These are phyloP conservation scores for Flabesymbios commensalis DNA, from an alignment of 2,888 invertebrate genomes.

Conservation along the genomic window DNA sequence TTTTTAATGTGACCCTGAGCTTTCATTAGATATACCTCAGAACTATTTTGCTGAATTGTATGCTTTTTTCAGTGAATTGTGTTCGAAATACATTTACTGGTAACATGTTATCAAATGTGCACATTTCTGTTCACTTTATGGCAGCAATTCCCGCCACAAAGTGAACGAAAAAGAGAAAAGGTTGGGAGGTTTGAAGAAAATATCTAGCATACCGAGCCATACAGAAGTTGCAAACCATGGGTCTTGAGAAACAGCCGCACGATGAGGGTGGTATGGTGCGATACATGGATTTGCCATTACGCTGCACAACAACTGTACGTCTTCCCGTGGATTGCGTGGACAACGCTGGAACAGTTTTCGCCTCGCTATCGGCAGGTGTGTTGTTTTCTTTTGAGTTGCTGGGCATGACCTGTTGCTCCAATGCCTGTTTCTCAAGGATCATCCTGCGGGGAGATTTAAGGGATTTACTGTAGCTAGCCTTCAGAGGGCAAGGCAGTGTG, in stretches of 20 bases:
- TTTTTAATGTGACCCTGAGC: too few relatives aligned
- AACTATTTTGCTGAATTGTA: too few relatives aligned
- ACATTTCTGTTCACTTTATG: too few relatives aligned
- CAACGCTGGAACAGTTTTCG: background rate
- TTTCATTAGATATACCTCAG: too few relatives aligned
- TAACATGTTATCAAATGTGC: too few relatives aligned
- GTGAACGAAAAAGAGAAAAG: too few relatives aligned
- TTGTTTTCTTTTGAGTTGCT: background rate
- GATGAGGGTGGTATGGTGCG: constrained; percentile 17
- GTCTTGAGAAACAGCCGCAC: constrained; percentile 73
- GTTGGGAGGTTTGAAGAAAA: too few relatives aligned
- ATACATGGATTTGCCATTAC: constrained; percentile 9
- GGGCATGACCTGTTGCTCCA: constrained; percentile 17
- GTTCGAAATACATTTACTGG: too few relatives aligned
- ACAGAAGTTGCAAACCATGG: constrained; percentile 73
- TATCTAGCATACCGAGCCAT: constrained; percentile 64
- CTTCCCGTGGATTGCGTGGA: background rate
- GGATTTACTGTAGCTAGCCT: too few relatives aligned
- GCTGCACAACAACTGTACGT: background rate
- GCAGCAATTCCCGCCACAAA: too few relatives aligned
- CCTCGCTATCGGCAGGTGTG: background rate
- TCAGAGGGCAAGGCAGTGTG: too few relatives aligned
- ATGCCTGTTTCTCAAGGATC: constrained; percentile 44
- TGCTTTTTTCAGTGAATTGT: too few relatives aligned
- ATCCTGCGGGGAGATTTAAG: constrained; percentile 45